Conservation (phyloP, 1,140 invertebrate species). For the Aethina tumida region DNA sequence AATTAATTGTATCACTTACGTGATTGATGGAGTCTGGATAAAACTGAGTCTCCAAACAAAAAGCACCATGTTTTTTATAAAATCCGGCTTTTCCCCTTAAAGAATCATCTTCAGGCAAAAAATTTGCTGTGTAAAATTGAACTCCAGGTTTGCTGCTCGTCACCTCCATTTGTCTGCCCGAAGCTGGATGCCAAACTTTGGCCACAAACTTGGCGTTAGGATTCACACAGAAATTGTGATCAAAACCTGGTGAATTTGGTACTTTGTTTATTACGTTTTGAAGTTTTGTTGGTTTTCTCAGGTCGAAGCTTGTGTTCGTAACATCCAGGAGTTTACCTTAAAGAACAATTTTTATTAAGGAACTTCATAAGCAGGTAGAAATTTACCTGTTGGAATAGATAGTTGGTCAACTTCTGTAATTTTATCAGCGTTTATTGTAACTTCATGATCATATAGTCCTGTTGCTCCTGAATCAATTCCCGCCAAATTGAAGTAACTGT, state of each 20-base stretch:
- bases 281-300: conserved; percentile 47
- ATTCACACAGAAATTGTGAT: conserved; percentile 57
- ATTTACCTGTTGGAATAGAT: conserved; percentile 72
- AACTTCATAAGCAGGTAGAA: background rate
- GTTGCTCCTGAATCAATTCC: conserved; percentile 53
- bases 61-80: conserved; percentile 70
- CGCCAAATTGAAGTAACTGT: conserved; percentile 89
- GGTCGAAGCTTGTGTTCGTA: conserved; percentile 42
- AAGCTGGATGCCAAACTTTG: conserved; percentile 52
- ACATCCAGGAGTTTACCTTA: conserved; percentile 27
- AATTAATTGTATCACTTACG: conserved; percentile 18
- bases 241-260: conserved; percentile 48
- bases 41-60: conserved; percentile 87
- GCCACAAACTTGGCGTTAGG: conserved; percentile 26
- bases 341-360: conserved; percentile 4
- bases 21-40: conserved; percentile 87
- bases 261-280: conserved; percentile 39
- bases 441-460: conserved; percentile 61
- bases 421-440: conserved; percentile 63
- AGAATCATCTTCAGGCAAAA: conserved; percentile 44
- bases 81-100: conserved; percentile 54
- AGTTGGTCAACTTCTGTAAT: conserved; percentile 64
- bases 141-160: conserved; percentile 80
- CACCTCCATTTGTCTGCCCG: conserved; percentile 65
- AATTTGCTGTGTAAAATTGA: conserved; percentile 82